These are phyloP conservation scores for Drosophila bipectinata DNA, from an alignment of 1,140 invertebrate genomes.

Conservation along the genomic window DNA sequence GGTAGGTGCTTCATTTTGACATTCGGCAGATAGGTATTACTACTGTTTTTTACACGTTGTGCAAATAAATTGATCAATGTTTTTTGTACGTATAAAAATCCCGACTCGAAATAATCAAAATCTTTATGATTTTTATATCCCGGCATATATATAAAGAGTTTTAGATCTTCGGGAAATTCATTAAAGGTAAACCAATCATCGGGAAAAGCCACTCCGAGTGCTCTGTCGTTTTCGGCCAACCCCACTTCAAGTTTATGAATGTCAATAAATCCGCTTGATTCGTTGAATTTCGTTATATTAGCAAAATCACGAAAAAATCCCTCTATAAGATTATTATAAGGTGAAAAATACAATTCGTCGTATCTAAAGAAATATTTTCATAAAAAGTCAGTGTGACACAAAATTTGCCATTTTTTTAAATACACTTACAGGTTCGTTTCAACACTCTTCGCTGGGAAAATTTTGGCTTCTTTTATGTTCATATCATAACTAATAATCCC, in stretches of 20 bases:
- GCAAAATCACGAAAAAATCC: background rate
- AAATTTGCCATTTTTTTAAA: background rate
- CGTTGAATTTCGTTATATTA: background rate
- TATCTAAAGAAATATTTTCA: background rate
- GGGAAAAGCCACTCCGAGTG: constrained; percentile 4
- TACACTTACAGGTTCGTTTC: background rate
- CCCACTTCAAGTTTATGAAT: background rate
- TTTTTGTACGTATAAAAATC: constrained; percentile 1
- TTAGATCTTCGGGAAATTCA: background rate
- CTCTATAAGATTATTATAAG: constrained; percentile 1
- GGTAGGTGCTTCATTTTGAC: constrained; percentile 6
- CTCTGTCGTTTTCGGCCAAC: background rate
- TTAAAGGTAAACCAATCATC: background rate
- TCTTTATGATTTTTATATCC: background rate
- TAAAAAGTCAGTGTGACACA: background rate
- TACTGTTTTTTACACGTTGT: background rate
- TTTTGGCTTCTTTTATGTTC: background rate
- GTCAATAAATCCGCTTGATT: background rate
- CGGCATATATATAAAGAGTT: constrained; percentile 7
- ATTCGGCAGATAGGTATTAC: background rate
- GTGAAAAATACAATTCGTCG: constrained; percentile 1
- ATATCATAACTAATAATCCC: background rate
- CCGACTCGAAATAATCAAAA: constrained; percentile 5
- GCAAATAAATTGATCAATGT: background rate
- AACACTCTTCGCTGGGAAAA: background rate